Evolutionary conservation across 92 coral and sea anemone genomes (phyloP).

Genomic region (Siderastrea radians): DNA sequence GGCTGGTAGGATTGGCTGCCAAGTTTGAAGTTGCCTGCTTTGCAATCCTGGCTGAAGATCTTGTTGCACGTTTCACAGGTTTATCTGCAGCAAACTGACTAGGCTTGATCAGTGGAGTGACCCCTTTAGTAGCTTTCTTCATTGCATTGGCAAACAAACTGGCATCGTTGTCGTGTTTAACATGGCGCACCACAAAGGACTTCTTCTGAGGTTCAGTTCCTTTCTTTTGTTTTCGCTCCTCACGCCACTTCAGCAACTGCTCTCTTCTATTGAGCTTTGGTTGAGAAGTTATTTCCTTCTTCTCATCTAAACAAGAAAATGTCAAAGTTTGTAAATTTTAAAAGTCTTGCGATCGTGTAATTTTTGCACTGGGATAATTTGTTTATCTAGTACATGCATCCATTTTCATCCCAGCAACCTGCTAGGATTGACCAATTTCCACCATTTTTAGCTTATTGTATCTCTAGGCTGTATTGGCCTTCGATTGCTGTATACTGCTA

Average conservation of each 20-base stretch:
- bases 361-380: too few species aligned
- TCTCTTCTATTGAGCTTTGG: slow-evolving; percentile 68
- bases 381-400: too few species aligned
- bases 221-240: slow-evolving; percentile 74
- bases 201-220: slow-evolving; percentile 63
- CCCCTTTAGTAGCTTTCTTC: slow-evolving; percentile 37
- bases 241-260: slow-evolving; percentile 83
- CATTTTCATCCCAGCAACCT: too few species aligned
- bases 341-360: too few species aligned
- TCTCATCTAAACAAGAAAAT: neutral
- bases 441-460: too few species aligned
- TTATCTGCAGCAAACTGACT: slow-evolving; percentile 11
- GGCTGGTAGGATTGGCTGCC: neutral
- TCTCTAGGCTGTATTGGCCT: too few species aligned
- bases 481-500: too few species aligned
- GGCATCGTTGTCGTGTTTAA: slow-evolving; percentile 62
- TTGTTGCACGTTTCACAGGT: slow-evolving; percentile 57
- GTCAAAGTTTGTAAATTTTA: neutral
- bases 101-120: slow-evolving; percentile 22
- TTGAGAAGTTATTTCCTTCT: slow-evolving; percentile 31
- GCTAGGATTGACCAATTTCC: too few species aligned
- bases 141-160: slow-evolving; percentile 17
- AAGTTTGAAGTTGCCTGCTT: slow-evolving; percentile 13
- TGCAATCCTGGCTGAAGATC: slow-evolving; percentile 81
- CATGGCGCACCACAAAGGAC: slow-evolving; percentile 84